A percentile compares a stretch with the other conserved stretches of the same genome.
Evolutionary conservation across 2,113 vertebrate genomes (phyloP).

Genomic region (Perognathus longimembris): DNA sequence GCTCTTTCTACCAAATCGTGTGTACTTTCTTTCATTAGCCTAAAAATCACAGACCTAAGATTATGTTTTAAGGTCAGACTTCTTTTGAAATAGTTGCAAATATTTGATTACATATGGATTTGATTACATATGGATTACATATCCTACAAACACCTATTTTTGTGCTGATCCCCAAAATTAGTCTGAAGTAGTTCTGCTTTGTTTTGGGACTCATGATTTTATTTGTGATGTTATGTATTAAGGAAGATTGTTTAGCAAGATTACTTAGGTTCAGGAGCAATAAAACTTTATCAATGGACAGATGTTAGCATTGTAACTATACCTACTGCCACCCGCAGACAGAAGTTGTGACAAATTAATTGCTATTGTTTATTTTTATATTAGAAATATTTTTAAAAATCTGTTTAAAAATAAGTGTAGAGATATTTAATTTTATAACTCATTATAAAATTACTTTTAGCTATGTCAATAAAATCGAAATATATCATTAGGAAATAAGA

Average conservation of each 20-base stretch:
- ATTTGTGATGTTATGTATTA: background rate
- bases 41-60: background rate
- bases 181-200: background rate
- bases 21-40: constrained; percentile 1
- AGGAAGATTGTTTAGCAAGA: background rate
- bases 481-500: background rate
- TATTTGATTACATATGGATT: background rate
- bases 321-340: background rate
- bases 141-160: background rate
- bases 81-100: background rate
- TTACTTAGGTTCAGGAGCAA: background rate
- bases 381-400: background rate
- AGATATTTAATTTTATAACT: background rate
- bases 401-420: background rate
- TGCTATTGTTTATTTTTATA: background rate
- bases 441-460: background rate
- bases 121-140: background rate
- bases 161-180: background rate
- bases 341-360: background rate
- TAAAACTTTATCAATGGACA: background rate
- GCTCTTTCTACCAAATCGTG: background rate
- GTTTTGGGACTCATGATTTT: background rate
- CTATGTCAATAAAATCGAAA: background rate
- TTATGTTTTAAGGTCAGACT: constrained; percentile 8
- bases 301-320: background rate